Evolutionary conservation across 2,797 vertebrate genomes (phyloP).

Genomic region (Aselliscus stoliczkanus): DNA sequence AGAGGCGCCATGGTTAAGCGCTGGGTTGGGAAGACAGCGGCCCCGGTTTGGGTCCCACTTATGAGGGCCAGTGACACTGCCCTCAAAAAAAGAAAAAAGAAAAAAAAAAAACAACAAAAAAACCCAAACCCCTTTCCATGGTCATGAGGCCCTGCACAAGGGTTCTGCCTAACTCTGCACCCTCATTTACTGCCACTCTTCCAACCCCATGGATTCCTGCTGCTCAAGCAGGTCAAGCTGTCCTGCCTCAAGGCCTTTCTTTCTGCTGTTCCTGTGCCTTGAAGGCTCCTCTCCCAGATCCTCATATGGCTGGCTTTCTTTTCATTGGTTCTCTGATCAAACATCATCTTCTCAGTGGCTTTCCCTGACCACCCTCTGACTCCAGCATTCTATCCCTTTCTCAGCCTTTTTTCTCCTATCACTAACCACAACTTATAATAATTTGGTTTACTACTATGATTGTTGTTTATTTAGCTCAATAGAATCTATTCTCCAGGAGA

Average conservation of each 20-base stretch:
- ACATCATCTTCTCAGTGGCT: not conserved
- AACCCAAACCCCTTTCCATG: not conserved
- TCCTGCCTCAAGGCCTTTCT: not conserved
- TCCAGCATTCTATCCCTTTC: not conserved
- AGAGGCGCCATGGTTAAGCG: too few species aligned
- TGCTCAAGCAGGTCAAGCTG: not conserved
- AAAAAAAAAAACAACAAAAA: too few species aligned
- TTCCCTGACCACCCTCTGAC: not conserved
- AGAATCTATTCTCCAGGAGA: not conserved
- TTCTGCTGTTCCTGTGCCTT: not conserved
- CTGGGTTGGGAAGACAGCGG: too few species aligned
- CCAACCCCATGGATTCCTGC: not conserved
- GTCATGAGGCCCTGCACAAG: not conserved
- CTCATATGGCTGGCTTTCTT: not conserved
- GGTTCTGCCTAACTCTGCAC: not conserved
- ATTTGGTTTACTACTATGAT: not conserved
- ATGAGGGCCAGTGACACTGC: too few species aligned
- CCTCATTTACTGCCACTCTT: not conserved
- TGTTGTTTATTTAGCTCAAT: not conserved
- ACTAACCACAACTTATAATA: not conserved
- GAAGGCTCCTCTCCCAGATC: not conserved
- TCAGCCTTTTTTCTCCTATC: not conserved
- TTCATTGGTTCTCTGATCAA: not conserved
- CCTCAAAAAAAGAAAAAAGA: too few species aligned
- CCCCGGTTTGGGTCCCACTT: too few species aligned